Percentiles rank a stretch among this genome's conserved stretches.
These are phyloP conservation scores for Chloropsis cyanopogon DNA, from an alignment of 2,113 vertebrate genomes.

Conservation along the genomic window DNA sequence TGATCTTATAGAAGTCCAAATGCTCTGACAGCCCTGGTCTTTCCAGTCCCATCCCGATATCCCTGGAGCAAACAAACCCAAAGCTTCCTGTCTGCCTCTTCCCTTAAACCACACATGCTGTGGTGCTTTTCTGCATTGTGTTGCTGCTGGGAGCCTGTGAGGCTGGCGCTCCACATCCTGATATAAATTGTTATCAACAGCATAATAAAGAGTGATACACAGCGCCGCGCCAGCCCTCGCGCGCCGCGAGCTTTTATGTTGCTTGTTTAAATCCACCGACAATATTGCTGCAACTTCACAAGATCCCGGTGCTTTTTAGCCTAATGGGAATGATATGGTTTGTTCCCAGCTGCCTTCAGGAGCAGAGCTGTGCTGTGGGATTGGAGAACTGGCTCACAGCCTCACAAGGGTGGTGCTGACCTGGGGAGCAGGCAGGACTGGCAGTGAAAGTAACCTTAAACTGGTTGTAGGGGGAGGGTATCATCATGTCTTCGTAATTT, in stretches of 20 bases:
- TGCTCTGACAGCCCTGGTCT: neutral
- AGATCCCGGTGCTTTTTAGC: conserved; percentile 1
- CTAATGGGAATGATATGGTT: neutral
- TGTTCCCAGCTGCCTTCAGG: conserved; percentile 27
- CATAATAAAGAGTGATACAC: neutral
- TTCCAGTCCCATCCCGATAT: neutral
- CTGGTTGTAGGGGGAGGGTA: neutral
- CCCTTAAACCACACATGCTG: neutral
- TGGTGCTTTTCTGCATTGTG: neutral
- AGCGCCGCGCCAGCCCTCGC: neutral
- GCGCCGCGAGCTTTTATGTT: neutral
- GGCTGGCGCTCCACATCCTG: neutral
- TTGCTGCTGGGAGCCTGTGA: neutral
- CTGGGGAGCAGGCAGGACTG: neutral
- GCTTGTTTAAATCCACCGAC: conserved; percentile 11
- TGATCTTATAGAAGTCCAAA: neutral
- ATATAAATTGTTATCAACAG: neutral
- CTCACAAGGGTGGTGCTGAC: neutral
- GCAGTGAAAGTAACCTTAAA: neutral
- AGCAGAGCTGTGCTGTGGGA: neutral
- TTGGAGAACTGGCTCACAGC: neutral
- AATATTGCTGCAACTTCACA: neutral
- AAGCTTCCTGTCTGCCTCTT: neutral
- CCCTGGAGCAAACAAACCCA: neutral
- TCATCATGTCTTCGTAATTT: neutral